A percentile compares a stretch with the other conserved stretches of the same genome.
Evolutionary conservation across 2,797 vertebrate genomes (phyloP).

Genomic region (Galaxias olidus): DNA sequence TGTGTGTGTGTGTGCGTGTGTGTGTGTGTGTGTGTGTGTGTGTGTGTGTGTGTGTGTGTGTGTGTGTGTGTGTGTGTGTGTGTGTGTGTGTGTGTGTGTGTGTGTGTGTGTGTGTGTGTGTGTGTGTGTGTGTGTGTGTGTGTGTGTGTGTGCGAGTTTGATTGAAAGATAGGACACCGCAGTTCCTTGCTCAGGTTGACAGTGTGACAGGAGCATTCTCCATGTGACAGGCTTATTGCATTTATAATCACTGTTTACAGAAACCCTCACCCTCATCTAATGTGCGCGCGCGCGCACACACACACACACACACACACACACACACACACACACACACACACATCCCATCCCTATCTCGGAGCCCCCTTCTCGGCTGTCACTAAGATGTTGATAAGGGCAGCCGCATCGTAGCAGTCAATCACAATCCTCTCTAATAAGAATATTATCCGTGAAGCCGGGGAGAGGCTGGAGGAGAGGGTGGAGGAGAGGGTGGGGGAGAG

Average conservation of each 20-base stretch:
- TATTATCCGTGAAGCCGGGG: conserved; percentile 58
- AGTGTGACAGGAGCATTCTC: conserved; percentile 63
- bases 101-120: conserved; percentile 20
- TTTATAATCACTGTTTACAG: conserved; percentile 75
- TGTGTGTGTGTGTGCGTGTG: too few species aligned
- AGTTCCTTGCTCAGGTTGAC: conserved; percentile 44
- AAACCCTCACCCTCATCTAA: conserved; percentile 29
- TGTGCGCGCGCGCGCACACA: background rate
- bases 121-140: conserved; percentile 14
- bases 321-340: conserved; percentile 19
- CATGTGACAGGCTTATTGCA: conserved; percentile 78
- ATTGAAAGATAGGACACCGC: conserved; percentile 46
- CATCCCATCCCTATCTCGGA: conserved; percentile 22
- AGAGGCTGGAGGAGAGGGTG: too few species aligned
- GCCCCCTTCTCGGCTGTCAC: conserved; percentile 46
- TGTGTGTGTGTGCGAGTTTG: conserved; percentile 11
- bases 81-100: conserved; percentile 1
- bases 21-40: conserved; percentile 12
- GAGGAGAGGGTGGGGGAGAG: conserved; percentile 20
- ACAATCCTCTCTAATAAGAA: conserved; percentile 74
- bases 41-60: conserved; percentile 25
- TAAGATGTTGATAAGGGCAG: conserved; percentile 73
- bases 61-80: conserved; percentile 10
- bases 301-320: conserved; percentile 17
- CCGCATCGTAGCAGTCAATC: conserved; percentile 61